Base-by-base conservation (phyloP, 1,140 invertebrate species). In the Halesus radiatus region DNA sequence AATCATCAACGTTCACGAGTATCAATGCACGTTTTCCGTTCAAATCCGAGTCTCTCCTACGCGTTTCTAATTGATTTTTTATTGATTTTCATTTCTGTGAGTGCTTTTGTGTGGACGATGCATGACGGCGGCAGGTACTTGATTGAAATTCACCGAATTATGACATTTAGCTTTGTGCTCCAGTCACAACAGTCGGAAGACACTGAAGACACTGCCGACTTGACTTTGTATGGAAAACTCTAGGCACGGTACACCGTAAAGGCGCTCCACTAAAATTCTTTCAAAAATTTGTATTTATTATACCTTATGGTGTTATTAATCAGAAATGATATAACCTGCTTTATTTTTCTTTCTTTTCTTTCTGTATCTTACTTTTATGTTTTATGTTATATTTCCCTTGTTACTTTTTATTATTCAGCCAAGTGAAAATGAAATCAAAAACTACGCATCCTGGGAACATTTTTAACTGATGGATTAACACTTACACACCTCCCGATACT, bases 91-190 rank as follows among this genome's bases (percentile, higher is more conserved):
- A 74, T 74, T 74, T 53, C 22, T 26, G 29, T 54, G 54, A 45
- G 32, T 77, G 56, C 76, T 53, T 72, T 79, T 82, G 53, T 76
- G 45, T 78, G 68, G 54, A 64, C 80, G 72, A 79, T 75, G 77
- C 80, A 81, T 76, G 77, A 79, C 80, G 76, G 68, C 8, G 64
- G 53, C 76, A 70, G 73, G 80, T 81, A 81, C 74, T 79, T 79
- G 81, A 82, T 82, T 82, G 76, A 77, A 82, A 82, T 82, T 82
- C 81, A 79, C 62, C 70, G 81, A 82, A 82, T 76, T 82, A 82
- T 82, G 81, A 82, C 81, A 74, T 76, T 82, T 74, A 76, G 66
- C 73, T 82, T 82, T 82, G 73, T 76, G 52, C 20, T 18, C 8
- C 56, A 45, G 37, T 45, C 18, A 60, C 56, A 60, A 20, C 56